Evolutionary conservation across 2,888 invertebrate genomes (phyloP), one percentile per base, ranked within the genome.

Genomic region (Elegia similella): DNA sequence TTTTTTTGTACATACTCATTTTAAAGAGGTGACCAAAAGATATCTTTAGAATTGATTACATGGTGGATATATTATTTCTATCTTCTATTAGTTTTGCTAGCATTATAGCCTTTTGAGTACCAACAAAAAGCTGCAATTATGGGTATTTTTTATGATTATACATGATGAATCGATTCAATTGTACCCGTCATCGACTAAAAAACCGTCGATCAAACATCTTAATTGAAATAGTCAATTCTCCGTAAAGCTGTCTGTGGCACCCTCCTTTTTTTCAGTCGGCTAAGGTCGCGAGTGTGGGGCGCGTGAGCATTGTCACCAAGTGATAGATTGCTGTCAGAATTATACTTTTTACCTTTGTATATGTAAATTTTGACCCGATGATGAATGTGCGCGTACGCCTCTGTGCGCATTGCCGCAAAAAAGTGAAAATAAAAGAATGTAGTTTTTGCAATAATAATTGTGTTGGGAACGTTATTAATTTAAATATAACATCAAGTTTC

Each of bases 251-350:
- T 16, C 48, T 48, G 15, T 12, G 32, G 13, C 32, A 38, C 50
- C 16, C 17, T 50, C 5, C 23, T 10, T 50, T 50, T 50, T 50
- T 6, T 34, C 34, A 50, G 34, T 50, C 50, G 17, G 50, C 30
- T 17, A 34, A 50, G 34, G 50, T 34, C 50, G 29, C 47, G 79
- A 73, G 75, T 52, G 58, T 66, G 75, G 76, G 81, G 82, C 80
- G 80, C 80, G 73, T 66, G 76, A 73, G 70, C 76, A 83, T 86
- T 89, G 88, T 86, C 80, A 76, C 71, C 66, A 61, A 61, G 71
- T 89, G 90, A 90, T 86, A 78, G 82, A 90, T 88, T 73, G 80
- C 80, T 86, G 86, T 87, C 84, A 84, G 79, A 84, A 80, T 78
- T 84, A 76, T 80, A 81, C 76, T 73, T 78, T 50, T 76, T 72